Percentiles rank a stretch among this genome's conserved stretches.
These are phyloP conservation scores for Deroptyus accipitrinus DNA, from an alignment of 2,113 vertebrate species.

Conservation along the genomic window DNA sequence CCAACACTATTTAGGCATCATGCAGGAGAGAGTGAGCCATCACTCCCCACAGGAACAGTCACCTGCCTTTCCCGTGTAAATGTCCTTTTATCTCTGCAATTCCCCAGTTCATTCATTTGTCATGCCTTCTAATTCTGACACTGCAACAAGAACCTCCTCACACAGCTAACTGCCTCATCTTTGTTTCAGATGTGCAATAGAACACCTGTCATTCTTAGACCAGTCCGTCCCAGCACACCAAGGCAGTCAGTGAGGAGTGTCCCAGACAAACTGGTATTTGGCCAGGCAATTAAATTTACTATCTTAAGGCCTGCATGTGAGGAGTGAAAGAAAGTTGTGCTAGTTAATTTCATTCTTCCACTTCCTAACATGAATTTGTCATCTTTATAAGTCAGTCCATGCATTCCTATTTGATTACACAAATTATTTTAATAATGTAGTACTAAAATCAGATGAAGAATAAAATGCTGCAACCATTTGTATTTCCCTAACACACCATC, in stretches of 20 bases:
- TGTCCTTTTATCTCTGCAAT: neutral
- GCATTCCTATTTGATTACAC: neutral
- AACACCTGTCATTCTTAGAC: neutral
- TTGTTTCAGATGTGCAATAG: neutral
- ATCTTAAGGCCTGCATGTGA: neutral
- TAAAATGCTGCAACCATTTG: neutral
- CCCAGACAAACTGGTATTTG: neutral
- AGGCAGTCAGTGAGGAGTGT: neutral
- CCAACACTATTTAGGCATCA: neutral
- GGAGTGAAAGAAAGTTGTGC: neutral
- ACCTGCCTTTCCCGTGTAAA: neutral
- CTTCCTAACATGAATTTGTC: neutral
- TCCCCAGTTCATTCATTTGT: fast-evolving
- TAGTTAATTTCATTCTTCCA: neutral
- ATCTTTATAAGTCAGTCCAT: neutral
- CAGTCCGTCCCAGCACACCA: fast-evolving
- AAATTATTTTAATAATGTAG: neutral
- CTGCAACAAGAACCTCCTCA: neutral
- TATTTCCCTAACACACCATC: neutral
- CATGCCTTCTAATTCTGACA: neutral
- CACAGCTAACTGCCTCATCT: neutral
- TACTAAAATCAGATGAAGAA: neutral
- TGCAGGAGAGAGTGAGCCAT: no score
- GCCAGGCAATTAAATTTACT: neutral
- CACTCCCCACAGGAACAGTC: neutral